Base-by-base conservation (phyloP, 2,888 invertebrate genomes). In the Agonopterix alstromeriana region DNA sequence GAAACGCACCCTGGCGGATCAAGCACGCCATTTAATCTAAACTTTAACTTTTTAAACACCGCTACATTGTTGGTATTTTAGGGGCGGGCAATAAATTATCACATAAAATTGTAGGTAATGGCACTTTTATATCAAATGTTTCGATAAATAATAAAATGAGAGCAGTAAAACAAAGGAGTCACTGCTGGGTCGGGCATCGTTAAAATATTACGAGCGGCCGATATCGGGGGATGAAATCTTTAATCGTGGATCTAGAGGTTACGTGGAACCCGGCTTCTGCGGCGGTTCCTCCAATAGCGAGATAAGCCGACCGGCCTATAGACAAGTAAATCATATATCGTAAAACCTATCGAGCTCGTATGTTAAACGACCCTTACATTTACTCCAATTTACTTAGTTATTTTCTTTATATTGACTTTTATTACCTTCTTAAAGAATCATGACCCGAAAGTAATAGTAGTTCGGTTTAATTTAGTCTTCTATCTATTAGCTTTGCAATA, bases 151-250 rank as follows among this genome's bases (percentile, higher is more conserved):
- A 82, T 82, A 84, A 84, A 84, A 82, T 77, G 72, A 72, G 66
- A 68, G 73, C 73, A 82, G 76, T 82, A 82, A 84, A 85, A 82
- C 77, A 82, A 77, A 77, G 78, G 73, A 82, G 73, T 71, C 60
- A 70, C 64, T 69, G 63, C 67, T 64, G 72, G 78, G 72, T 71
- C 61, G 70, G 71, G 68, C 63, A 67, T 81, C 82, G 84, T 84
- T 86, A 86, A 86, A 85, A 79, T 86, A 84, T 87, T 85, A 87
- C 84, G 86, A 82, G 70, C 79, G 78, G 66, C 79, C 82, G 71
- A 84, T 84, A 86, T 84, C 83, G 70, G 57, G 63, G 78, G 77
- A 82, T 75, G 76, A 81, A 79, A 86, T 85, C 84, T 83, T 84
- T 83, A 83, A 84, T 84, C 84, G 77, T 65, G 63, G 68, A 73